Evolutionary conservation across 2,113 vertebrate genomes (phyloP).

Genomic region (Elanoides forficatus): DNA sequence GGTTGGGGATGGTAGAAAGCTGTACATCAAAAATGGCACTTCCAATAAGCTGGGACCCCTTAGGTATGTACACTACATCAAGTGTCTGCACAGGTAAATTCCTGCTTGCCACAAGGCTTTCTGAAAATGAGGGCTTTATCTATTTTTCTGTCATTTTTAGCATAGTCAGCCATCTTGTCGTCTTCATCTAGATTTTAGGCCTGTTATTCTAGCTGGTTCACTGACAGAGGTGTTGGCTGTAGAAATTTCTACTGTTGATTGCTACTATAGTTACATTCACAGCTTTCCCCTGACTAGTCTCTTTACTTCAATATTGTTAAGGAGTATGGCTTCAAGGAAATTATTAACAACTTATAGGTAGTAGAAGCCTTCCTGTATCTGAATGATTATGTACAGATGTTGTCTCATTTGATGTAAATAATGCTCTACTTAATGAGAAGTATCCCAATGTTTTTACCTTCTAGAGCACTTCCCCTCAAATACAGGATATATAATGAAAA

Average conservation of each 20-base stretch:
- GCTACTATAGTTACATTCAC: not conserved
- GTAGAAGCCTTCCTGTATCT: not conserved
- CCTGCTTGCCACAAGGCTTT: not conserved
- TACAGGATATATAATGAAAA: not conserved
- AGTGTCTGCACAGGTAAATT: not conserved
- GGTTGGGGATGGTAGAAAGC: not conserved
- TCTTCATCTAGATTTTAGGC: not conserved
- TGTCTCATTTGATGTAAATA: not conserved
- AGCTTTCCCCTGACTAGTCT: not conserved
- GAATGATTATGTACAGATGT: not conserved
- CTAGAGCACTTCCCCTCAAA: not conserved
- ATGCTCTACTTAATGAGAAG: not conserved
- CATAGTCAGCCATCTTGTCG: not conserved
- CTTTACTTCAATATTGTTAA: not conserved
- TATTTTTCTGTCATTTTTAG: not conserved
- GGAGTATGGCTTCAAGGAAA: not conserved
- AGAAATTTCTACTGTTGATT: not conserved
- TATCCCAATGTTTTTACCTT: not conserved
- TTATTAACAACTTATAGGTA: not conserved
- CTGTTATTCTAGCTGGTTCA: not conserved
- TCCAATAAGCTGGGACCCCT: not conserved
- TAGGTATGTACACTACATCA: not conserved
- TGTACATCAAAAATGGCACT: not conserved
- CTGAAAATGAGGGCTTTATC: not conserved
- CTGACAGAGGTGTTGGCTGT: not conserved